Percentiles rank a stretch among this genome's conserved stretches.
Evolutionary conservation across 2,888 invertebrate species (phyloP).

Genomic region (Drosophila anomalata): DNA sequence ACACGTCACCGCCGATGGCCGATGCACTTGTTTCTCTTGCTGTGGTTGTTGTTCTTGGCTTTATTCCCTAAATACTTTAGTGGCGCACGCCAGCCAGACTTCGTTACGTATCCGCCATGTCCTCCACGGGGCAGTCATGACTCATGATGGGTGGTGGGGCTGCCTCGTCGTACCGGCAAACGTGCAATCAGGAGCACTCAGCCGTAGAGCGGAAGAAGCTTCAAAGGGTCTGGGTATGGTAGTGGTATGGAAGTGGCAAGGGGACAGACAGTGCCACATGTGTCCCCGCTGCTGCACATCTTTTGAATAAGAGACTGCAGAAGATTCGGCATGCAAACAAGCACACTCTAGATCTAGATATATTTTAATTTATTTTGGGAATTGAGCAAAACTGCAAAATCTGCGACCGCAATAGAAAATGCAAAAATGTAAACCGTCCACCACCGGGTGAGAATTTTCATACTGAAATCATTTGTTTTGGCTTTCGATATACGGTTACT

Average conservation of each 20-base stretch:
- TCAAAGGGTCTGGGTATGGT: constrained; percentile 28
- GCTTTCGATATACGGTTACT: constrained; percentile 53
- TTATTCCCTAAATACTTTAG: constrained; percentile 69
- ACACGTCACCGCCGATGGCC: constrained; percentile 58
- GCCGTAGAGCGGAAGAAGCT: constrained; percentile 34
- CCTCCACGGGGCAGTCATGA: constrained; percentile 41
- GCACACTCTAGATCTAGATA: constrained; percentile 1
- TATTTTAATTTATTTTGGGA: constrained; percentile 78
- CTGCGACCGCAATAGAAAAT: constrained; percentile 34
- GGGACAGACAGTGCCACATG: constrained; percentile 44
- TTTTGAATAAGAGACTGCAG: background rate
- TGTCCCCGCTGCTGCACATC: constrained; percentile 34
- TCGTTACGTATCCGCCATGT: constrained; percentile 40
- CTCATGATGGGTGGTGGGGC: constrained; percentile 23
- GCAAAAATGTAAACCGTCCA: constrained; percentile 15
- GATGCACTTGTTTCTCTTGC: constrained; percentile 4
- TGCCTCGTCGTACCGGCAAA: constrained; percentile 8
- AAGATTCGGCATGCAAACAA: constrained; percentile 4
- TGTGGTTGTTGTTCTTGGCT: constrained; percentile 51
- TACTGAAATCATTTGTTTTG: constrained; percentile 60
- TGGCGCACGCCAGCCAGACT: constrained; percentile 49
- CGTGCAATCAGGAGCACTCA: constrained; percentile 44
- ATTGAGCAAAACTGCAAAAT: constrained; percentile 74
- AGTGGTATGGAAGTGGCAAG: constrained; percentile 13
- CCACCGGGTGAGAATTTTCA: constrained; percentile 19